Evolutionary conservation across 1,140 invertebrate species (phyloP).

Genomic region (Diuraphis noxia): DNA sequence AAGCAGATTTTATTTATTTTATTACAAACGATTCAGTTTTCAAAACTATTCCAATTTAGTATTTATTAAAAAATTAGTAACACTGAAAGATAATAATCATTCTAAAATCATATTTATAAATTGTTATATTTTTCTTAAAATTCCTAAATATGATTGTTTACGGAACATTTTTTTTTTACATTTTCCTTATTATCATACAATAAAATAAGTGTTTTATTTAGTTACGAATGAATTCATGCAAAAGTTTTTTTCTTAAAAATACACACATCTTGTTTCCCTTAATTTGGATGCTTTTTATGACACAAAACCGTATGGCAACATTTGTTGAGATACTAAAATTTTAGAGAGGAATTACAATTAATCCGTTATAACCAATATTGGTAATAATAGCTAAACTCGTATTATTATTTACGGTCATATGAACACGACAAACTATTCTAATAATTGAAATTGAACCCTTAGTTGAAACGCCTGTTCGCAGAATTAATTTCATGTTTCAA

Average conservation of each 20-base stretch:
- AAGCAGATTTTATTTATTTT: not conserved
- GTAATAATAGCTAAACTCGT: conserved; percentile 24
- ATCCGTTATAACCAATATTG: not conserved
- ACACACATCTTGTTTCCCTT: not conserved
- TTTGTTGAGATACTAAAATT: not conserved
- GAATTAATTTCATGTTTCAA: conserved; percentile 7
- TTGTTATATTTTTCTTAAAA: not conserved
- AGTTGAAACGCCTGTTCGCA: not conserved
- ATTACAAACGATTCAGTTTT: not conserved
- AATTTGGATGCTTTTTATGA: not conserved
- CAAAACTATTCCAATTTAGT: not conserved
- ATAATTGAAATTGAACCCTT: conserved; percentile 34
- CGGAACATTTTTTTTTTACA: not conserved
- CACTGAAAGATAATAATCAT: not conserved
- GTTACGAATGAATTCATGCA: not conserved
- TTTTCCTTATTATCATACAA: no score
- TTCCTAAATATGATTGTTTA: not conserved
- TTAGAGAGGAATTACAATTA: not conserved
- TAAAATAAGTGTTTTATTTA: not conserved
- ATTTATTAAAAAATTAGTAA: not conserved
- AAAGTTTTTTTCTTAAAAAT: not conserved
- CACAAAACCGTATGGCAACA: not conserved
- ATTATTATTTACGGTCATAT: not conserved
- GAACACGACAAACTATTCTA: conserved; percentile 31
- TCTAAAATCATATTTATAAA: not conserved